These are phyloP conservation scores for Sylvicola fuscatus DNA, from an alignment of 2,888 invertebrate species.

Conservation along the genomic window DNA sequence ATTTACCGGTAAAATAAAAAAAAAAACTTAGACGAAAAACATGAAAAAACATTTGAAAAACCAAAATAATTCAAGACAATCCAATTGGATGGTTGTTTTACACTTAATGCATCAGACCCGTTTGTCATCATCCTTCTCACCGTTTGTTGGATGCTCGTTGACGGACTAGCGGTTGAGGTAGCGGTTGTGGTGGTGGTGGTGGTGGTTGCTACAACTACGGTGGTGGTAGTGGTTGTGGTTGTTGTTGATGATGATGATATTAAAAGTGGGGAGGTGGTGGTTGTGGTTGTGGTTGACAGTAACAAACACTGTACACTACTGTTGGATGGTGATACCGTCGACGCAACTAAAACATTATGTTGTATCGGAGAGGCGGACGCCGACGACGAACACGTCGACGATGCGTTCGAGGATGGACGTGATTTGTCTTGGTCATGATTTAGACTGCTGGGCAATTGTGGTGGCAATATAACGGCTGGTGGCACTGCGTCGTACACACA, in stretches of 20 bases:
- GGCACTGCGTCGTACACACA: slow-evolving; percentile 4
- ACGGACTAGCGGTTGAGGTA: not conserved
- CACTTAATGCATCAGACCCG: too few relatives aligned
- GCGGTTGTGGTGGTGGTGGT: slow-evolving; percentile 2
- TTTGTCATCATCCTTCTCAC: slow-evolving; percentile 6
- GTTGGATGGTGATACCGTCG: too few relatives aligned
- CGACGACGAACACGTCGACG: too few relatives aligned
- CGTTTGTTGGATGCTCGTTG: slow-evolving; percentile 6
- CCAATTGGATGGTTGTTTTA: too few relatives aligned
- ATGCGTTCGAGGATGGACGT: too few relatives aligned
- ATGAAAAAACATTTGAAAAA: slow-evolving; percentile 6
- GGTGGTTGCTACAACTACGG: slow-evolving; percentile 1
- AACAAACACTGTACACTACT: too few relatives aligned
- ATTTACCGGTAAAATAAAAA: slow-evolving; percentile 5
- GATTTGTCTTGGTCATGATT: too few relatives aligned
- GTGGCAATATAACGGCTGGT: too few relatives aligned
- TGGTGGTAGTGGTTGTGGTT: not conserved
- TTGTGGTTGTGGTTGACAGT: too few relatives aligned
- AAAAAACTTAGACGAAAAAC: slow-evolving; percentile 1
- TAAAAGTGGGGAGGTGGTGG: not conserved
- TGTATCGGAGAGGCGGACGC: too few relatives aligned
- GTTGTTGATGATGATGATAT: not conserved
- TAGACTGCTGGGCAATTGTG: too few relatives aligned
- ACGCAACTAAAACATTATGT: too few relatives aligned
- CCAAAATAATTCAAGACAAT: slow-evolving; percentile 3